Percentiles rank a stretch among this genome's conserved stretches.
These are phyloP conservation scores for Ardeotis arabs DNA, from an alignment of 2,113 vertebrate genomes.

Conservation along the genomic window DNA sequence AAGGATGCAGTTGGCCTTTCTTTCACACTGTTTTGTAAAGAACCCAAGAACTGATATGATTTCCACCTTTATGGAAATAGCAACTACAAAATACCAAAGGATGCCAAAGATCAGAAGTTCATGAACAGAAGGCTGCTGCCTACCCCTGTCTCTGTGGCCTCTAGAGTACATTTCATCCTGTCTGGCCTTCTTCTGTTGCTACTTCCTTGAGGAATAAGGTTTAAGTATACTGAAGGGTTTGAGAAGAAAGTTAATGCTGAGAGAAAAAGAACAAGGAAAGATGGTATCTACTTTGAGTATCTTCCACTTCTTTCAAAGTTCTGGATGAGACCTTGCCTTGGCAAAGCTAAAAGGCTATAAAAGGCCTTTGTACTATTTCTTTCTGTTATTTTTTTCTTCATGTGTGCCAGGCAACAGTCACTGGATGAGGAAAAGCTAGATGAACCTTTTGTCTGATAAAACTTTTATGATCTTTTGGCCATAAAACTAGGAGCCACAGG, in stretches of 20 bases:
- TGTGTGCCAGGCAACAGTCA: not conserved
- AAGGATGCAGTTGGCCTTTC: not conserved
- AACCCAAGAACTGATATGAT: not conserved
- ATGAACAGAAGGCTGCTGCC: not conserved
- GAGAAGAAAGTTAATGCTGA: not conserved
- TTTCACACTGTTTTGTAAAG: not conserved
- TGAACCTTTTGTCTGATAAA: not conserved
- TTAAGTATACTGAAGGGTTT: not conserved
- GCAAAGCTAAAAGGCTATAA: not conserved
- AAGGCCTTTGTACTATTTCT: not conserved
- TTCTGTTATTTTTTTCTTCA: not conserved
- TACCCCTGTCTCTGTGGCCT: not conserved
- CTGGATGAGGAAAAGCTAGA: not conserved
- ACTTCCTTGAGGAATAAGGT: not conserved
- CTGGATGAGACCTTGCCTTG: not conserved
- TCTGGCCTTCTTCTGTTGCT: not conserved
- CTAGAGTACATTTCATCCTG: accelerated
- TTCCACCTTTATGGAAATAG: not conserved
- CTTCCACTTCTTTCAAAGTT: not conserved
- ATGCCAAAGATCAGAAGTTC: not conserved
- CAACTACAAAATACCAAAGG: not conserved
- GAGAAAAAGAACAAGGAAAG: not conserved
- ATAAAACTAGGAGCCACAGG: not conserved
- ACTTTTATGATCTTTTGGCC: too few species aligned
- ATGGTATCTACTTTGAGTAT: not conserved